Evolutionary conservation across 2,888 invertebrate species (phyloP), one percentile per base, ranked within the genome.

Genomic region (Polydrusus pterygomalis): DNA sequence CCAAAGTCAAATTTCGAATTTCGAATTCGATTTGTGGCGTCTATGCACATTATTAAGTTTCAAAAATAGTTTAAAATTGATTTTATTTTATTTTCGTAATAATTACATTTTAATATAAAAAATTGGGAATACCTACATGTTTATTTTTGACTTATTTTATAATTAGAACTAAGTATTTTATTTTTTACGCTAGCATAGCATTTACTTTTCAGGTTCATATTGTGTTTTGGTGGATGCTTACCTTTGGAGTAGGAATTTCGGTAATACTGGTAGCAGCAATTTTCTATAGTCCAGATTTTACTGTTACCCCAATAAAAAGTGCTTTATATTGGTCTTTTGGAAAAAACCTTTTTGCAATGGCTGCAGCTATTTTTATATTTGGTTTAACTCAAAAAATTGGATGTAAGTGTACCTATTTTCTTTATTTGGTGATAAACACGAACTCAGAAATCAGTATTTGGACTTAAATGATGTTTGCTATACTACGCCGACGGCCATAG

Each of bases 241-340:
- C 81, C 1, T 84, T 82, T 69, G 82, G 81, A 49, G 68, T 83
- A 58, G 81, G 83, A 38, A 70, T 82, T 62, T 81, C 79, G 11
- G 70, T 83, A 10, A 75, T 83, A 18, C 68, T 83, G 30, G 74
- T 81, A 56, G 84, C 81, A 30, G 77, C 78, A 11, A 63, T 75
- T 56, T 82, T 88, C 54, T 87, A 88, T 45, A 81, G 80, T 20
- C 80, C 85, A 8, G 83, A 85, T 18, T 86, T 84, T 71, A 75
- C 78, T 15, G 84, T 82, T 51, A 85, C 87, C 0, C 85, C 86
- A 0, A 71, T 88, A 45, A 85, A 84, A 83, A 81, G 87, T n/a
- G 87, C 87, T 0, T 38, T 89, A 0, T 89, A 88, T 79, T 87
- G 87, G 65, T 86, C 86, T 0, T 60, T 87, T 0, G 86, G 86